A percentile compares a stretch with the other conserved stretches of the same genome.
Conservation (phyloP, 1,140 invertebrate genomes). For the Psilanteris sp. region DNA sequence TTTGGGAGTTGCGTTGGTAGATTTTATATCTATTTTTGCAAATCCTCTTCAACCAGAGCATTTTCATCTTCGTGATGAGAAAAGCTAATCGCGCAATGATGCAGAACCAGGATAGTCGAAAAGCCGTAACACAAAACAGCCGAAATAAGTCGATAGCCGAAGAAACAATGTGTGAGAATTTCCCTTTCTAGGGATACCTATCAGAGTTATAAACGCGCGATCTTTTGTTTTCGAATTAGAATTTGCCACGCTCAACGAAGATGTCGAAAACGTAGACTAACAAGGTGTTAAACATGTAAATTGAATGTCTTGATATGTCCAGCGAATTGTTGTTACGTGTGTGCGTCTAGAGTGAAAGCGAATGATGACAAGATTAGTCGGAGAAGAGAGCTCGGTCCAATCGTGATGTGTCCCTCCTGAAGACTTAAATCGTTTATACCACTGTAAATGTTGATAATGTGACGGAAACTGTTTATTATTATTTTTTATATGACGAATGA, state of each 20-base stretch:
- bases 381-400: slow-evolving; percentile 18
- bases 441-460: slow-evolving; percentile 57
- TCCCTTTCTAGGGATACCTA: slow-evolving; percentile 51
- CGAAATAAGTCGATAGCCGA: too few species aligned
- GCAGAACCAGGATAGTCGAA: too few species aligned
- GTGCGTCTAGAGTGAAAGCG: slow-evolving; percentile 6
- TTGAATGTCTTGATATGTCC: slow-evolving; percentile 55
- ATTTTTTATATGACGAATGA: too few species aligned
- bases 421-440: slow-evolving; percentile 54
- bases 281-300: slow-evolving; percentile 63
- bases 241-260: slow-evolving; percentile 58
- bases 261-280: slow-evolving; percentile 55
- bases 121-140: too few species aligned
- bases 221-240: slow-evolving; percentile 61
- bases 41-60: too few species aligned
- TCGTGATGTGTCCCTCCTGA: slow-evolving; percentile 47
- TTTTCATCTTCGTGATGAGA: too few species aligned
- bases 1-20: too few species aligned
- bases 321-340: slow-evolving; percentile 38
- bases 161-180: too few species aligned
- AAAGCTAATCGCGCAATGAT: too few species aligned
- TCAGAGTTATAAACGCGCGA: too few species aligned
- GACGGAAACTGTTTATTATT: too few species aligned
- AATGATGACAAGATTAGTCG: slow-evolving; percentile 1
- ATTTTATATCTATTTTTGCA: too few species aligned